Conservation (phyloP, 2,797 vertebrate genomes). For the Tauraco hartlaubi region DNA sequence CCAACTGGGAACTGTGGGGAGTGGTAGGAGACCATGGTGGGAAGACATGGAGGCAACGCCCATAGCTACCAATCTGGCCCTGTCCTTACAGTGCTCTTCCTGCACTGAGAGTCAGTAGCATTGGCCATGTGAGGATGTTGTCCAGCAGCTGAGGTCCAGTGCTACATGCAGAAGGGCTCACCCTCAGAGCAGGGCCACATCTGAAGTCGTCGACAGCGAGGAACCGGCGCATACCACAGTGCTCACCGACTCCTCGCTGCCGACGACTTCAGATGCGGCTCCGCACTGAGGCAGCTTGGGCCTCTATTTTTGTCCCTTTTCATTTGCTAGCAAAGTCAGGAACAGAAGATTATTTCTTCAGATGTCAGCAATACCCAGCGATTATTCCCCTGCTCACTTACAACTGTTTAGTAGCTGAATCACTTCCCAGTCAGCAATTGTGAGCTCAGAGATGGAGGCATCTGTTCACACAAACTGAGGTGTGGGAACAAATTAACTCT, state of each 20-base stretch:
- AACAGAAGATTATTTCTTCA: slow-evolving; percentile 45
- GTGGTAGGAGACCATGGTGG: not conserved
- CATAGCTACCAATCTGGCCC: not conserved
- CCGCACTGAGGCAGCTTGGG: not conserved
- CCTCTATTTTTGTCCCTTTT: slow-evolving; percentile 37
- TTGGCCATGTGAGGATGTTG: not conserved
- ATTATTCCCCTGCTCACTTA: slow-evolving; percentile 45
- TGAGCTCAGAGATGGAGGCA: slow-evolving; percentile 8
- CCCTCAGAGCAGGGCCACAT: not conserved
- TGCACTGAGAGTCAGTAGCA: not conserved
- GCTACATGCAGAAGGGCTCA: not conserved
- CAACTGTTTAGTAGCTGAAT: slow-evolving; percentile 51
- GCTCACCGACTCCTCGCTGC: not conserved
- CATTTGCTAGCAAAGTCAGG: slow-evolving; percentile 10
- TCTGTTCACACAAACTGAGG: slow-evolving; percentile 49
- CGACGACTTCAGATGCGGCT: not conserved
- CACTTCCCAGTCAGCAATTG: slow-evolving; percentile 36
- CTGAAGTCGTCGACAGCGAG: not conserved
- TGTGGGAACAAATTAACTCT: slow-evolving; percentile 46
- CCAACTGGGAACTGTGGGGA: not conserved
- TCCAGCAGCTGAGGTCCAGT: not conserved
- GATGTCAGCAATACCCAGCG: slow-evolving; percentile 35
- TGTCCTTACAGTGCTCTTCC: not conserved
- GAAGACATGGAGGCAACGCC: not conserved
- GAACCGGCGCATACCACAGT: too few relatives aligned